Base-by-base conservation (phyloP, 2,113 vertebrate genomes). In the Hippocampus zosterae region DNA sequence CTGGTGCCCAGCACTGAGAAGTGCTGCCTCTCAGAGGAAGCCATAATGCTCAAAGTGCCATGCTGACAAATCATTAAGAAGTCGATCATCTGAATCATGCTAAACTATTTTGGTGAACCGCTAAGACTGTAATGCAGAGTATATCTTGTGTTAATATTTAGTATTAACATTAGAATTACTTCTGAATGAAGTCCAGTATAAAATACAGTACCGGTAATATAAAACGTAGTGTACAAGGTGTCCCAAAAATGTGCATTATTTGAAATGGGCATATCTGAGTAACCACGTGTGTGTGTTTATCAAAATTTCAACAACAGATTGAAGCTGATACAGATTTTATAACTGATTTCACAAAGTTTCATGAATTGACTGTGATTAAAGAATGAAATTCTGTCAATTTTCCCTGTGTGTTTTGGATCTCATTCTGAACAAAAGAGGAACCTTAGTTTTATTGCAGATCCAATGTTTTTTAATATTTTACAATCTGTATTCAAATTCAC, bases 401-500 rank as follows among this genome's bases (percentile, higher is more conserved):
- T 25, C 25, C n/a, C 25, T n/a, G 19, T 21, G 2, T 40, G 1
- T 67, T 73, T 73, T 73, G 67, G 67, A 69, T 65, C 33, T 55
- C 3, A 48, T 56, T 21, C 33, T 68, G 5, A 41, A 62, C 53
- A n/a, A 11, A 62, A 7, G 5, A 41, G 55, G 19, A 19, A 21
- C 10, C 29, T 78, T 19, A 19, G 21, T 63, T 68, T 70, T 70
- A 53, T 11, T 1, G 53, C 3, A 55, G 16, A 29, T 11, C 11
- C 27, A 61, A 1, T 61, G 42, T 76, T 19, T 66, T 23, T n/a
- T 63, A n/a, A n/a, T 15, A 40, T 66, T 21, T 67, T 53, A 1
- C 21, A 18, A 60, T 77, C 69, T 83, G 81, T 75, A 77, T 88
- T 80, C 7, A 42, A 21, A 55, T 68, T 60, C 29, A 74, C 29